Evolutionary conservation across 2,888 invertebrate species (phyloP).

Genomic region (Siphonodentalium dalli): DNA sequence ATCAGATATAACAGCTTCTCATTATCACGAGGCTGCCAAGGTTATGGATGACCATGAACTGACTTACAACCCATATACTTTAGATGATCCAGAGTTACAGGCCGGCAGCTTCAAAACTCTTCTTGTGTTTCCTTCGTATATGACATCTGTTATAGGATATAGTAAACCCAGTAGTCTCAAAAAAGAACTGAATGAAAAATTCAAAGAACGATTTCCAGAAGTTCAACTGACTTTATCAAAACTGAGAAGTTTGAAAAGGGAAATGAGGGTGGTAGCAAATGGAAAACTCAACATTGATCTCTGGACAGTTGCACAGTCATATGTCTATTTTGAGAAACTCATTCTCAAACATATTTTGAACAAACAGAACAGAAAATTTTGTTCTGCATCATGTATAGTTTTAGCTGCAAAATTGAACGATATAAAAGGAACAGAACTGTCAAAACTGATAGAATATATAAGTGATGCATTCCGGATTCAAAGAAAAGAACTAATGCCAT

Average conservation of each 20-base stretch:
- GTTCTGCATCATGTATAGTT: conserved; percentile 92
- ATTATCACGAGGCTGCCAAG: conserved; percentile 8
- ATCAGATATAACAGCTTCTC: too few species aligned
- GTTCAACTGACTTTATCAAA: conserved; percentile 95
- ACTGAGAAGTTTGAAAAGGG: conserved; percentile 92
- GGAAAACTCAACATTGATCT: conserved; percentile 72
- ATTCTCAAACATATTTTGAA: conserved; percentile 86
- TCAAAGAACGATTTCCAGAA: conserved; percentile 91
- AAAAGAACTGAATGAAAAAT: conserved; percentile 96
- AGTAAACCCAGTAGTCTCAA: conserved; percentile 94
- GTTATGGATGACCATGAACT: conserved; percentile 34
- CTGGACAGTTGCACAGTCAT: conserved; percentile 92
- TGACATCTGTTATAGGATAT: conserved; percentile 93
- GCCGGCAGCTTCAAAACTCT: conserved; percentile 68
- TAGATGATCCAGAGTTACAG: conserved; percentile 82
- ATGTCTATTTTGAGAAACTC: conserved; percentile 97
- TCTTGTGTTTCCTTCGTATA: conserved; percentile 67
- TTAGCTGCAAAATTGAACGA: conserved; percentile 97
- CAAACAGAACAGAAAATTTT: conserved; percentile 93
- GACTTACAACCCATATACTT: conserved; percentile 81
- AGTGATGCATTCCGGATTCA: conserved; percentile 90
- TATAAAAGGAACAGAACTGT: conserved; percentile 87
- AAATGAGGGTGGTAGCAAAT: conserved; percentile 73
- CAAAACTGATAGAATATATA: conserved; percentile 88
- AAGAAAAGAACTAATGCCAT: conserved; percentile 86